Base-by-base conservation (phyloP, 2,113 vertebrate genomes). In the Catharus fuscescens region DNA sequence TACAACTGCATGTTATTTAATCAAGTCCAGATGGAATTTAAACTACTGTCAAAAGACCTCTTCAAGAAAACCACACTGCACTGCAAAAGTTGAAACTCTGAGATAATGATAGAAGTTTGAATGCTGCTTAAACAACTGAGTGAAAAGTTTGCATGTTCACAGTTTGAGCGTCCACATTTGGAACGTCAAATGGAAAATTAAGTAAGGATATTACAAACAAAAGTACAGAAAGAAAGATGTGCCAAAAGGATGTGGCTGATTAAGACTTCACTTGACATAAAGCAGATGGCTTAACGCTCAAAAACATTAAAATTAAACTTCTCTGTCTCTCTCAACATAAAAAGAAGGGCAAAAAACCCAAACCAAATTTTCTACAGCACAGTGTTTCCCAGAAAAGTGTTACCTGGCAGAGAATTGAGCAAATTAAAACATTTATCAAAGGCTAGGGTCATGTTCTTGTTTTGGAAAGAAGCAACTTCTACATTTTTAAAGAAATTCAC, bases 221-320 rank as follows among this genome's bases (percentile, higher is more conserved):
- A 84, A 93, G 80, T 69, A 92, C 21, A 94, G 76, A 94, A 67
- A 23, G 50, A 87, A 82, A 53, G 32, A 86, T 4, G 31, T 36
- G 79, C 71, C 82, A 78, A 92, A 95, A 88, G 81, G 67, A 87
- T 81, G 65, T 77, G 50, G 70, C n/a, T 60, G 86, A 90, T 65
- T 73, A 92, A 89, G 54, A 62, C 19, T 71, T 70, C 36, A 36
- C 17, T 92, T 86, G 64, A 90, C 64, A 83, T 71, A 91, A 90
- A 86, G 64, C 92, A 93, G 76, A 93, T 53, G 21, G 50, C 25
- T 76, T 66, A 80, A 45, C 70, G 42, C 16, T 78, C 85, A 31
- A 66, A 88, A 57, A 56, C 38, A 38, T 10, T 56, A 34, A 62
- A 80, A 86, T 72, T 42, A 48, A 70, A 62, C 29, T 50, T 72